Evolutionary conservation across 2,888 invertebrate genomes (phyloP), one percentile per base, ranked within the genome.

Genomic region (Crepidodera aurea): DNA sequence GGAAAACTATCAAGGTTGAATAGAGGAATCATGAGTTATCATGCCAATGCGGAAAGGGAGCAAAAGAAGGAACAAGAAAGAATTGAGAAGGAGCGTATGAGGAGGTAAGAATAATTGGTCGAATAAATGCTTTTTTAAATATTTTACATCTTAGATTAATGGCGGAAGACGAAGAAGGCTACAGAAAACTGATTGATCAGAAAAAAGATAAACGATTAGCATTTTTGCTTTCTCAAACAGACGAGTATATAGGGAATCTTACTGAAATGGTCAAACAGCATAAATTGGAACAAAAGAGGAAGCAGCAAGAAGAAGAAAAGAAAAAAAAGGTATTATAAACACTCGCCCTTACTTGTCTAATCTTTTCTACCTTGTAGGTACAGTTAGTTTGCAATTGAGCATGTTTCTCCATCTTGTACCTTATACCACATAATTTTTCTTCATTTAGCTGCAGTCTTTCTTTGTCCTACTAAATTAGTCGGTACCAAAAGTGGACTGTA

Each of bases 151-250:
- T 27, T 71, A 91, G 97, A 73, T 87, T 99, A 71, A 99, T 99
- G 98, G 96, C 98, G 29, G 99, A 99, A 82, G 99, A 99, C 83
- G 99, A 99, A 84, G 99, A 98, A 81, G 99, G 99, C 66, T 99
- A 99, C 84, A 88, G 99, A 69, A 98, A 98, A 81, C 89, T 99
- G 53, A 98, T 99, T 77, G 99, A 99, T 88, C 98, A 99, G 82
- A 99, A 99, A 89, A 99, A 99, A 87, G 99, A 99, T 84, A 97
- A 98, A 82, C 92, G 99, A 57, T 83, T 99, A 76, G 98, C 98
- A 48, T 98, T 98, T 88, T 86, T 99, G 54, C 85, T 99, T 51
- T 92, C 96, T 0, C 99, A 99, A 83, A 99, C 99, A 0, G 99
- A 99, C 82, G 99, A 99, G 79, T 99, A 98, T 79, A 97, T 99